These are phyloP conservation scores for Luffia ferchaultella DNA, from an alignment of 2,888 invertebrate species.

Conservation along the genomic window DNA sequence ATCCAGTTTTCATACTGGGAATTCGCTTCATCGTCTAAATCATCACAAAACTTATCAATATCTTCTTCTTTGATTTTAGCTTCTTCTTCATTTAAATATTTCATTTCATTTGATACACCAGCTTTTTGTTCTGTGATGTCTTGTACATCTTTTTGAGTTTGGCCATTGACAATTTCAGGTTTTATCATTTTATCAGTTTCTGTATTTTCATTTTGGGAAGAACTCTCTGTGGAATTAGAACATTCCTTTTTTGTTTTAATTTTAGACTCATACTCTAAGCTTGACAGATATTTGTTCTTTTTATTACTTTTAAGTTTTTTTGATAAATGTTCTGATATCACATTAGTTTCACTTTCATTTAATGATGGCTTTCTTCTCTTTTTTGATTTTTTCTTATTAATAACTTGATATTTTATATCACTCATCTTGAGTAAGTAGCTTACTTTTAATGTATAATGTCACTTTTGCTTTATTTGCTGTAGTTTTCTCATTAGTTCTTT, in stretches of 20 bases:
- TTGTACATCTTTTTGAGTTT: background rate
- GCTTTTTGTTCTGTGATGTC: background rate
- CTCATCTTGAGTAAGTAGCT: too few species aligned
- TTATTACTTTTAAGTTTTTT: too few species aligned
- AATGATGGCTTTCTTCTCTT: background rate
- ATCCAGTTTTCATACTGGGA: conserved; percentile 49
- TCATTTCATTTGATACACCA: conserved; percentile 11
- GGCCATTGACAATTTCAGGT: background rate
- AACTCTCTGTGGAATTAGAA: too few species aligned
- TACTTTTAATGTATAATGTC: too few species aligned
- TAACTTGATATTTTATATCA: too few species aligned
- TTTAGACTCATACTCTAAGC: too few species aligned
- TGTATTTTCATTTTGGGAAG: background rate
- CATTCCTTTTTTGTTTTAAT: too few species aligned
- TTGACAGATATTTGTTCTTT: too few species aligned
- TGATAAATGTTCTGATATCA: background rate
- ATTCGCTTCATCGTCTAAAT: conserved; percentile 45
- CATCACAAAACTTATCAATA: conserved; percentile 52
- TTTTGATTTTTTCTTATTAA: background rate
- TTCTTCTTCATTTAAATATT: conserved; percentile 28
- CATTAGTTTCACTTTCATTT: background rate
- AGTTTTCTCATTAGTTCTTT: too few species aligned
- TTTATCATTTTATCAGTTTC: background rate
- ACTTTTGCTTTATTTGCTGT: too few species aligned
- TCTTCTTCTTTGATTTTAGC: conserved; percentile 45